Base-by-base conservation (phyloP, 2,888 invertebrate species). In the Congeria kusceri region DNA sequence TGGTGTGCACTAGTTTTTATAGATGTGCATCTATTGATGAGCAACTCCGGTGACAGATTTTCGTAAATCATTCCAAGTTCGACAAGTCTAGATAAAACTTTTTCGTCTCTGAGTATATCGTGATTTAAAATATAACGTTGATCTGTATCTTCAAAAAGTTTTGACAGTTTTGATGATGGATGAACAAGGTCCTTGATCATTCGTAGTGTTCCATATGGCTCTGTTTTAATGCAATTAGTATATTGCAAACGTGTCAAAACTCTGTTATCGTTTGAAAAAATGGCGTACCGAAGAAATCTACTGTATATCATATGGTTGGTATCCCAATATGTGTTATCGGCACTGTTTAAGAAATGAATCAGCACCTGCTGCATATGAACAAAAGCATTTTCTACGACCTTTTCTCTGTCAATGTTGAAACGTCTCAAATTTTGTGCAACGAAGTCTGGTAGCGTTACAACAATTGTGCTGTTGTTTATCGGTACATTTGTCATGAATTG, bases 131-230 rank as follows among this genome's bases (percentile, higher is more conserved):
- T 90, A 78, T 90, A 91, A 1, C 84, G 29, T 20, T 74, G 87
- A 59, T 92, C 91, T 3, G 66, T 68, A 15, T 59, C 57, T 4
- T 39, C n/a, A 62, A 85, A 92, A 32, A 92, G 76, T 0, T 57
- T 25, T 7, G 87, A 81, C 9, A 86, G 57, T 7, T 65, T 28
- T 23, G 86, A 69, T 0, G 32, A 27, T 9, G 89, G 90, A 71
- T 88, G 77, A 20, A 92, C 79, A 13, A 91, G 77, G 27, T 89
- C 84, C 3, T 28, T 49, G 23, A 89, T 86, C 49, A 61, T 77
- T 28, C 72, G 78, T 5, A 91, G 72, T 20, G 57, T 67, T 0
- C 88, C 87, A 46, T 80, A 68, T 20, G 87, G 87, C 23, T 86
- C 76, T 0, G 85, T 85, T 18, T 88, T 90, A 46, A 89, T 84